Conservation (phyloP, 2,797 vertebrate genomes). For the Oreonectes daqikongensis region DNA sequence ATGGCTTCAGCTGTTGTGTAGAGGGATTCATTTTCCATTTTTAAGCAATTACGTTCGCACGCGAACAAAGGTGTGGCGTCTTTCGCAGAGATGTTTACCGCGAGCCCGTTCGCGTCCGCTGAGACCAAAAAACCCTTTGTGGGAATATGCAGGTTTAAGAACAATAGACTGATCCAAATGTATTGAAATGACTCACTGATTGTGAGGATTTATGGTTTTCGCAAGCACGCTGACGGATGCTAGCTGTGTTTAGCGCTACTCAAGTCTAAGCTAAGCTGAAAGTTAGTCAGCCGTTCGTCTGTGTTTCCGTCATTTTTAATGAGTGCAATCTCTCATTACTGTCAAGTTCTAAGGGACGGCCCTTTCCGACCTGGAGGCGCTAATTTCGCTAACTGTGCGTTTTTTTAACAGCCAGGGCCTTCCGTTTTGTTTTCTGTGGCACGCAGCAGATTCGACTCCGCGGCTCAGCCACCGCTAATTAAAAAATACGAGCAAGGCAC, state of each 20-base stretch:
- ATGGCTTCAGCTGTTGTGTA: constrained; percentile 39
- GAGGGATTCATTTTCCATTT: constrained; percentile 47
- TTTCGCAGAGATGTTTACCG: background rate
- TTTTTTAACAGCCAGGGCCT: constrained; percentile 43
- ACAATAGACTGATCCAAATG: constrained; percentile 35
- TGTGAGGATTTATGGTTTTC: constrained; percentile 35
- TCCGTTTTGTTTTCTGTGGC: constrained; percentile 48
- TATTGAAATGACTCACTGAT: constrained; percentile 41
- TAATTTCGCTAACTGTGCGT: constrained; percentile 45
- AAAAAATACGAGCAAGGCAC: constrained; percentile 34
- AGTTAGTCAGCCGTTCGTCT: constrained; percentile 14
- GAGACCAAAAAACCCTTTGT: constrained; percentile 40
- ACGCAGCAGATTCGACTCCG: constrained; percentile 31
- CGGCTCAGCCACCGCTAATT: constrained; percentile 51
- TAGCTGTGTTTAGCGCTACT: constrained; percentile 3
- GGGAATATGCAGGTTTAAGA: constrained; percentile 39
- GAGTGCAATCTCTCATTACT: constrained; percentile 40
- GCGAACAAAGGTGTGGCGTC: constrained; percentile 31
- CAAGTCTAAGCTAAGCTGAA: background rate
- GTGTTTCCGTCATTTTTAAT: constrained; percentile 28
- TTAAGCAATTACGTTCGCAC: constrained; percentile 44
- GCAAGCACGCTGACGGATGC: constrained; percentile 30
- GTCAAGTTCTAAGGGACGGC: constrained; percentile 33
- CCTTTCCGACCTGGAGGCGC: constrained; percentile 21
- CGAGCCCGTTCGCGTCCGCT: background rate